phyloP scores from a whole-genome alignment of 2,888 invertebrate genomes.

The Plusia festucae region DNA sequence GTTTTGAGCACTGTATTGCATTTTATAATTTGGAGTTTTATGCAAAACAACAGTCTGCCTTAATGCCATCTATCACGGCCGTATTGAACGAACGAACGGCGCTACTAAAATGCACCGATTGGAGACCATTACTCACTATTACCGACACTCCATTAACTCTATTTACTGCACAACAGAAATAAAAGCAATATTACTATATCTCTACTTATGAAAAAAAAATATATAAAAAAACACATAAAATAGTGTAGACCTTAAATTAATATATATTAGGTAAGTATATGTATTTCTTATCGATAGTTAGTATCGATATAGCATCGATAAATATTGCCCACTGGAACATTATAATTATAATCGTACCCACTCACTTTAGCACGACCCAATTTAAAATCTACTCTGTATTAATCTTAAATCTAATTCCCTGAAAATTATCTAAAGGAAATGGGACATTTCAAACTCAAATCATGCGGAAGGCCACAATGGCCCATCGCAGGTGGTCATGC shows the following conservation, averaged over 20 bases:
- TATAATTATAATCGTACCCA: too few species aligned
- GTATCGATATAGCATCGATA: too few species aligned
- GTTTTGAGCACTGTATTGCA: too few species aligned
- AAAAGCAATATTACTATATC: constrained; percentile 1
- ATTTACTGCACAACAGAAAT: constrained; percentile 10
- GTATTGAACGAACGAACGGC: constrained; percentile 6
- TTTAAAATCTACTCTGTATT: background rate
- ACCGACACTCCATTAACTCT: constrained; percentile 19
- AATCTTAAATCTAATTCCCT: background rate
- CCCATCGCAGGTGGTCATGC: constrained; percentile 65
- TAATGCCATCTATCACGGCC: background rate
- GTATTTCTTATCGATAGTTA: too few species aligned
- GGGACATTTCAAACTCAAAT: constrained; percentile 29
- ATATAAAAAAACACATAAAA: too few species aligned
- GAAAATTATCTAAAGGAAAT: background rate
- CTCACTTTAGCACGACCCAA: background rate
- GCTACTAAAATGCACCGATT: constrained; percentile 14
- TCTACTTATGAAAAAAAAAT: background rate
- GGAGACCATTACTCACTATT: constrained; percentile 18
- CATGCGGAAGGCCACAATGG: constrained; percentile 51
- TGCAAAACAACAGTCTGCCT: background rate
- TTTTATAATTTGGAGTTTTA: background rate
- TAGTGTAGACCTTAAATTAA: too few species aligned
- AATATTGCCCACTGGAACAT: too few species aligned
- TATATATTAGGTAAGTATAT: too few species aligned